Evolutionary conservation across 2,888 invertebrate genomes (phyloP).

Genomic region (Folsomia manolachei): DNA sequence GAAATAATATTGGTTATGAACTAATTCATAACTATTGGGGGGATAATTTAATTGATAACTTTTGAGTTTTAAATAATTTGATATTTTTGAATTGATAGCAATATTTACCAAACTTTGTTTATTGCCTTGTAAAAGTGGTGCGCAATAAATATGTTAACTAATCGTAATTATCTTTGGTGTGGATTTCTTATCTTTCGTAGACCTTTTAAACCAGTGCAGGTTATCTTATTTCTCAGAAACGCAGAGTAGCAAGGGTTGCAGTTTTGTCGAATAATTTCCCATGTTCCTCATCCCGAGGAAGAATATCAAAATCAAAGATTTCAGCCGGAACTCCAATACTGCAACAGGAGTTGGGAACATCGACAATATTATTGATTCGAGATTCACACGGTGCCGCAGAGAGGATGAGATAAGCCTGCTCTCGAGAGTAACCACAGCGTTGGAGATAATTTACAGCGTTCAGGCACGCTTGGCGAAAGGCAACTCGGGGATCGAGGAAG

Average conservation of each 20-base stretch:
- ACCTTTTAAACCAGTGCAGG: no score
- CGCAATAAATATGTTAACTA: no score
- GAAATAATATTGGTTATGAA: no score
- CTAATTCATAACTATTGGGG: no score
- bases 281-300: slow-evolving; percentile 31
- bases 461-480: slow-evolving; percentile 33
- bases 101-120: no score
- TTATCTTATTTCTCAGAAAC: no score
- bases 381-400: slow-evolving; percentile 36
- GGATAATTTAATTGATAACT: no score
- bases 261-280: background rate
- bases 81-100: no score
- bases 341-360: slow-evolving; percentile 31
- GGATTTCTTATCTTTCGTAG: no score
- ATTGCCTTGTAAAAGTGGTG: no score
- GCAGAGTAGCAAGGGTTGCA: background rate
- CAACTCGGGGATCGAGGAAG: slow-evolving; percentile 34
- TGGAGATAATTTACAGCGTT: slow-evolving; percentile 38
- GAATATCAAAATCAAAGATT: slow-evolving; percentile 39
- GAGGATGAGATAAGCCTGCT: slow-evolving; percentile 14
- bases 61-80: no score
- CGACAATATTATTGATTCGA: slow-evolving; percentile 38
- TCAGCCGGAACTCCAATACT: slow-evolving; percentile 39
- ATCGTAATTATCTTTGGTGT: no score
- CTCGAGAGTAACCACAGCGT: slow-evolving; percentile 37